Percentiles rank a stretch among this genome's conserved stretches.
Conservation (phyloP, 2,888 invertebrate genomes). For the Cotesia congregata region DNA sequence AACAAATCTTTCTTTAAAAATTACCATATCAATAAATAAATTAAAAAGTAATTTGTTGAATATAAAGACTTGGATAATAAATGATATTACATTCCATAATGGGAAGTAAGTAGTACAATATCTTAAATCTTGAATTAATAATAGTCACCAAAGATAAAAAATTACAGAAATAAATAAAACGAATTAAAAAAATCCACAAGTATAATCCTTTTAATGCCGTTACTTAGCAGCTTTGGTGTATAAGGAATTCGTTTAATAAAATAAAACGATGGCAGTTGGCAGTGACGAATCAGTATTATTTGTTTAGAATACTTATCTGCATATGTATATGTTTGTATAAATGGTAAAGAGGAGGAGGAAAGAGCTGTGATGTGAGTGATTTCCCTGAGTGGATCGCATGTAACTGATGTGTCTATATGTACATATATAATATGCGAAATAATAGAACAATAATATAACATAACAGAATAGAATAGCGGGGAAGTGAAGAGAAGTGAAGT, state of each 20-base stretch:
- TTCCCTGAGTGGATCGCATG: background rate
- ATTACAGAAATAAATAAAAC: too few relatives aligned
- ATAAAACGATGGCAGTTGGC: slow-evolving; percentile 24
- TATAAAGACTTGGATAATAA: background rate
- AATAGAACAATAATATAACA: background rate
- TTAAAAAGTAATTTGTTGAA: background rate
- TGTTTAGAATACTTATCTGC: background rate
- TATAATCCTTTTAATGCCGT: background rate
- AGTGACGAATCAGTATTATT: slow-evolving; percentile 22
- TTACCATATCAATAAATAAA: background rate
- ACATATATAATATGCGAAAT: background rate
- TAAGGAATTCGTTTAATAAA: slow-evolving; percentile 13
- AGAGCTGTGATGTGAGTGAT: background rate
- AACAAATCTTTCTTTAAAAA: background rate
- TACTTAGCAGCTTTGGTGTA: background rate
- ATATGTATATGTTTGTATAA: background rate
- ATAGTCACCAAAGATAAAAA: background rate
- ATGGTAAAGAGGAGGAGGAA: background rate
- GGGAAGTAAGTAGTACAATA: background rate
- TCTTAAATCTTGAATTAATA: background rate
- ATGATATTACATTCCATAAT: background rate
- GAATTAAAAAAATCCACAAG: background rate
- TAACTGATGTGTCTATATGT: background rate
- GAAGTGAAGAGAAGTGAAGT: background rate
- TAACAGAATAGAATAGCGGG: background rate